Evolutionary conservation across 2,797 vertebrate genomes (phyloP).

Genomic region (Cryptoprocta ferox): DNA sequence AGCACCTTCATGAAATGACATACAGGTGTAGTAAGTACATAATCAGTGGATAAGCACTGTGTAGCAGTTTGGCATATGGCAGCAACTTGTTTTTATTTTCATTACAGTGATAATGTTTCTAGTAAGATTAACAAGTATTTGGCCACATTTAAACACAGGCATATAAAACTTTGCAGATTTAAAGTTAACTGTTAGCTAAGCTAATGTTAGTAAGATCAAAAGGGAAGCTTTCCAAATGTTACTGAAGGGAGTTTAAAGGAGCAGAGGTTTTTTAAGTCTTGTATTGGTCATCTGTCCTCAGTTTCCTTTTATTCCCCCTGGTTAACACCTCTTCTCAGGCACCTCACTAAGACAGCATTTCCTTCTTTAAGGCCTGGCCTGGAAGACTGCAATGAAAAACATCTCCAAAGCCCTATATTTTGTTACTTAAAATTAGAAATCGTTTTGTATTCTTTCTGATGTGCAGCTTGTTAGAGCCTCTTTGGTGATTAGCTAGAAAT

Average conservation of each 20-base stretch:
- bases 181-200: neutral
- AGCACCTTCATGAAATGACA: constrained; percentile 36
- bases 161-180: constrained; percentile 7
- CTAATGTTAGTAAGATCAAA: neutral
- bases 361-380: neutral
- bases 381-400: neutral
- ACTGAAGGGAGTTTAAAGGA: neutral
- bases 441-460: constrained; percentile 56
- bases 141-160: constrained; percentile 27
- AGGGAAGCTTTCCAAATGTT: neutral
- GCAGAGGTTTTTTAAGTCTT: neutral
- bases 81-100: constrained; percentile 31
- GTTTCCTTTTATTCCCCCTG: neutral
- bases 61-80: neutral
- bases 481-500: constrained; percentile 38
- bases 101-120: constrained; percentile 33
- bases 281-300: neutral
- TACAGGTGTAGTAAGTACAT: neutral
- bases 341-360: neutral
- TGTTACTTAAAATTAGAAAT: constrained; percentile 52
- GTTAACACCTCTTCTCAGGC: neutral
- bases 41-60: neutral
- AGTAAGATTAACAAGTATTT: constrained; percentile 7
- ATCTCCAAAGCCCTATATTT: neutral
- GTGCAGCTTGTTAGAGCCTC: constrained; percentile 21